Conservation (phyloP, 2,113 vertebrate species). For the Mastomys coucha region DNA sequence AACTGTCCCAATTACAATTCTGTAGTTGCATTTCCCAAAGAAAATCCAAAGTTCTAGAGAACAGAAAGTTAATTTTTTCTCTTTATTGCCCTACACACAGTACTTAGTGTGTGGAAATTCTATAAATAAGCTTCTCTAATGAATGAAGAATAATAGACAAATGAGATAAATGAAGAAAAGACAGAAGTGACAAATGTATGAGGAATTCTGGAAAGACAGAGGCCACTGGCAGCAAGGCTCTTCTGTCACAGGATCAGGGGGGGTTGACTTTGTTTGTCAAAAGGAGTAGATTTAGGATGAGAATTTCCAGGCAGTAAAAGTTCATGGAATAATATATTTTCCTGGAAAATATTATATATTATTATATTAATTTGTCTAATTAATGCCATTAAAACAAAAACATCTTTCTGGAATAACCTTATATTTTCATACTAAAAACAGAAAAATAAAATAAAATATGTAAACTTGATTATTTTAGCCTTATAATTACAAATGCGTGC, state of each 20-base stretch:
- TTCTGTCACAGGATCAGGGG: neutral
- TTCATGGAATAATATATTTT: neutral
- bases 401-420: neutral
- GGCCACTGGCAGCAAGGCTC: neutral
- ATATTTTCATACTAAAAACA: neutral
- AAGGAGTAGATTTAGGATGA: no score
- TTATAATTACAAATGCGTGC: neutral
- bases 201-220: neutral
- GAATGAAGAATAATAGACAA: neutral
- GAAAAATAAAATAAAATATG: neutral
- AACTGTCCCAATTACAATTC: neutral
- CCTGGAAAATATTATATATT: neutral
- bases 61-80: neutral
- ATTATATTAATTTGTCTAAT: neutral
- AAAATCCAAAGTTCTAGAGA: neutral
- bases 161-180: neutral
- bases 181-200: neutral
- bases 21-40: neutral
- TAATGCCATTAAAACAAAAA: neutral
- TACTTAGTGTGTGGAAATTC: neutral
- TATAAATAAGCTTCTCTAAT: neutral
- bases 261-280: neutral
- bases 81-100: no score
- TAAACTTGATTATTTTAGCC: neutral
- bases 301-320: neutral